These are phyloP conservation scores for Nomada ferruginata DNA, from an alignment of 2,888 invertebrate species.

Conservation along the genomic window DNA sequence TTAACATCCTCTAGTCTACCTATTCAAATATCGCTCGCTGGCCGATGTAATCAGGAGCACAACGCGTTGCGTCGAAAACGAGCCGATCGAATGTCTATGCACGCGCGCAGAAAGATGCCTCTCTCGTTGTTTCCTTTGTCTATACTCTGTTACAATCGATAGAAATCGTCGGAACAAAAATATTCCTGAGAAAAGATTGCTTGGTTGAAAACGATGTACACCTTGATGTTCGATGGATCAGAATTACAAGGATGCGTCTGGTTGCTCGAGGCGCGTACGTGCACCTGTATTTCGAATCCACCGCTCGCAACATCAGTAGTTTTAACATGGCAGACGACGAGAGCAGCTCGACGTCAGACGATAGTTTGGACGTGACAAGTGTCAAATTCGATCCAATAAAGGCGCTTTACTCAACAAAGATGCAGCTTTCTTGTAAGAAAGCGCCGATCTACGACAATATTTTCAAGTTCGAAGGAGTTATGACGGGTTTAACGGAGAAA, in stretches of 20 bases:
- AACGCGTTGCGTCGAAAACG: constrained; percentile 29
- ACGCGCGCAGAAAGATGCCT: constrained; percentile 5
- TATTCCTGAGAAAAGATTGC: too few species aligned
- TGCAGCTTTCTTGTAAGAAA: constrained; percentile 85
- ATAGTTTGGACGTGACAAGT: constrained; percentile 86
- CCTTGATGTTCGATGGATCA: too few species aligned
- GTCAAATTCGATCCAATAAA: constrained; percentile 89
- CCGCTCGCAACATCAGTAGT: constrained; percentile 16
- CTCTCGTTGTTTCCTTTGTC: constrained; percentile 22
- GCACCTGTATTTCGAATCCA: constrained; percentile 24
- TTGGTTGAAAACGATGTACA: not conserved
- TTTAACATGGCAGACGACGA: constrained; percentile 76
- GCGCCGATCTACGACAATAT: constrained; percentile 90
- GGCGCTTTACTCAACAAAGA: constrained; percentile 87
- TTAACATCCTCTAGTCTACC: constrained; percentile 80
- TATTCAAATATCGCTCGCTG: constrained; percentile 69
- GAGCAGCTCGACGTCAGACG: constrained; percentile 79
- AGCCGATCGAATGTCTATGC: constrained; percentile 24
- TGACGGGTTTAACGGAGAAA: constrained; percentile 82
- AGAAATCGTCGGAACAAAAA: not conserved
- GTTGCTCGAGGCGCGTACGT: too few species aligned
- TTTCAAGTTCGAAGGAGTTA: constrained; percentile 86
- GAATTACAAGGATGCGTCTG: too few species aligned
- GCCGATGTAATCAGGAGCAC: constrained; percentile 35
- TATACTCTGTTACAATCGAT: constrained; percentile 4